A percentile compares a stretch with the other conserved stretches of the same genome.
These are phyloP conservation scores for Gadopsis marmoratus DNA, from an alignment of 2,797 vertebrate genomes.

Conservation along the genomic window DNA sequence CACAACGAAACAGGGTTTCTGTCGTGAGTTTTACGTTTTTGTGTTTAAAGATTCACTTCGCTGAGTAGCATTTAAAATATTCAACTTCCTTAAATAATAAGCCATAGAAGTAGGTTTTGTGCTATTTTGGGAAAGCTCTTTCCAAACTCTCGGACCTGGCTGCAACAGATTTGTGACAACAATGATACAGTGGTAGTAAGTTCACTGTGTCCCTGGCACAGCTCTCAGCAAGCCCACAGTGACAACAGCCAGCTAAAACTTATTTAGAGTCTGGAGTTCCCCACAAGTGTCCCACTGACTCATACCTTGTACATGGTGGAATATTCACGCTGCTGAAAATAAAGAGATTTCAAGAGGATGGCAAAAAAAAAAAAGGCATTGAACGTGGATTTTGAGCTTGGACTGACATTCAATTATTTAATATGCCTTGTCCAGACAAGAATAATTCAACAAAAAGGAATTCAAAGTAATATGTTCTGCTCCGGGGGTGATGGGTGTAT, in stretches of 20 bases:
- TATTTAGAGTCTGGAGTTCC: conserved; percentile 73
- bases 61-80: background rate
- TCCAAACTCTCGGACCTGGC: conserved; percentile 29
- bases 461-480: conserved; percentile 16
- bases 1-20: background rate
- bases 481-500: conserved; percentile 3
- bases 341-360: conserved; percentile 31
- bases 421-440: conserved; percentile 52
- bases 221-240: conserved; percentile 34
- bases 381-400: conserved; percentile 11
- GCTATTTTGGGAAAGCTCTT: conserved; percentile 36
- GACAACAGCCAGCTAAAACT: conserved; percentile 43
- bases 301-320: conserved; percentile 54
- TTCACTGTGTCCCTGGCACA: conserved; percentile 43
- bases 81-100: background rate
- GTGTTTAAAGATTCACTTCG: background rate
- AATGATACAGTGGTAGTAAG: conserved; percentile 28
- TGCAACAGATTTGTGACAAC: conserved; percentile 42
- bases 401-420: conserved; percentile 24
- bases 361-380: conserved; percentile 6
- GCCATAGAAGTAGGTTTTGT: background rate
- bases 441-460: conserved; percentile 42
- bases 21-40: background rate
- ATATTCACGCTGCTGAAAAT: conserved; percentile 58
- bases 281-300: conserved; percentile 72